Evolutionary conservation across 2,113 vertebrate genomes (phyloP), one percentile per base, ranked within the genome.

Genomic region (Caloenas nicobarica): DNA sequence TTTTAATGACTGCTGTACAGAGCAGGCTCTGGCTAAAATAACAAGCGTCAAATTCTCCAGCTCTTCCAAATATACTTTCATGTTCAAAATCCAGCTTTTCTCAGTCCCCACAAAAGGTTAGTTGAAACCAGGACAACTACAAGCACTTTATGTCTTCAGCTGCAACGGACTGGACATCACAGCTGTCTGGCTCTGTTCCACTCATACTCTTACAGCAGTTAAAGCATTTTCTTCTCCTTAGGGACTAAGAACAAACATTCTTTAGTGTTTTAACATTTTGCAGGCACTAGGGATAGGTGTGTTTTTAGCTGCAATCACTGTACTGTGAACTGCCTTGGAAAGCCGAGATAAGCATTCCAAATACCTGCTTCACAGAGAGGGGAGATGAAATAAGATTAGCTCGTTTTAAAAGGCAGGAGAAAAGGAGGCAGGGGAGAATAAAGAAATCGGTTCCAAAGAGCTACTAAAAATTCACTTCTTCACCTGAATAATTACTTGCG

Each of bases 401-500:
- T 65, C 44, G 51, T 85, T 36, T 64, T n/a, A 79, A 73, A 78
- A 69, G 19, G 36, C 48, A 58, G 22, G n/a, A 50, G 38, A 78
- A 89, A 89, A 61, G 11, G 10, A 26, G 23, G 76, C 2, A 4
- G 40, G 16, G 33, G 13, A 73, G 42, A 66, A 90, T 51, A 82
- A 64, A 83, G 53, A 71, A 79, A 85, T 46, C 65, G 29, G 28
- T 91, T 87, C 57, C 74, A 70, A 86, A 84, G 61, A 88, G 88
- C 71, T 80, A 70, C 50, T 89, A 87, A 96, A 89, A 91, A 38
- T 42, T 69, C 54, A 40, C 48, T 91, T 58, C 46, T 83, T 91
- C 61, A 51, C 46, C 89, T 93, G 53, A 90, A 88, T 85, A 95
- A 96, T 90, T 66, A 92, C 48, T 96, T 89, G 26, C n/a, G 15